These are phyloP conservation scores for Himalopsyche kuldschensis DNA, from an alignment of 2,888 invertebrate species.

Conservation along the genomic window DNA sequence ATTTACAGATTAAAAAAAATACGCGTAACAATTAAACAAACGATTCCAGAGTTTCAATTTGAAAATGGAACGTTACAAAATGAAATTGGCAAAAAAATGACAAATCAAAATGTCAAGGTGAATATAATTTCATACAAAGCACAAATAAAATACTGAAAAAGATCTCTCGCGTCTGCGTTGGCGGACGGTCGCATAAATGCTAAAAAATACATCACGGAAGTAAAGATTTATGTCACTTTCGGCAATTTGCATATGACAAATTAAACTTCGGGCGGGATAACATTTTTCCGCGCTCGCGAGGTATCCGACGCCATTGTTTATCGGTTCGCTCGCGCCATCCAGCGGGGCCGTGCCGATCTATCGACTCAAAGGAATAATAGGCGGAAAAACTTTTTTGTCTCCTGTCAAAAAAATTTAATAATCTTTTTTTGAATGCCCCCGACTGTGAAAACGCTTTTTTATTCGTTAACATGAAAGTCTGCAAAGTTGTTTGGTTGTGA, in stretches of 20 bases:
- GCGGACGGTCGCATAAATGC: neutral
- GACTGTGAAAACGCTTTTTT: neutral
- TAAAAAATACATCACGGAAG: conserved; percentile 9
- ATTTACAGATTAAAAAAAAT: no score
- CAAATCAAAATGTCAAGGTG: neutral
- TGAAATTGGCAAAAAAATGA: neutral
- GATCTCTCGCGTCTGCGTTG: neutral
- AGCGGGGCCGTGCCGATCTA: neutral
- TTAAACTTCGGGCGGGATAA: conserved; percentile 13
- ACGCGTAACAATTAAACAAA: no score
- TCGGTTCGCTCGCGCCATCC: neutral
- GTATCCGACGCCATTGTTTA: neutral
- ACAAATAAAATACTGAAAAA: neutral
- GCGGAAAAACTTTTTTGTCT: neutral
- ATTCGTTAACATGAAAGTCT: neutral
- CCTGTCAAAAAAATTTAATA: neutral
- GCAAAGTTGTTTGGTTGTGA: no score
- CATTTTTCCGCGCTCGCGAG: neutral
- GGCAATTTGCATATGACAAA: conserved; percentile 26
- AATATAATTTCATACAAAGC: neutral
- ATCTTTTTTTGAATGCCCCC: neutral
- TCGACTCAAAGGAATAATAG: neutral
- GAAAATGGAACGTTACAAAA: neutral
- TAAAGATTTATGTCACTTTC: conserved; percentile 20
- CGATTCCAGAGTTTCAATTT: no score